Conservation (phyloP, 2,113 vertebrate species). For the Rhynchopsitta pachyrhyncha region DNA sequence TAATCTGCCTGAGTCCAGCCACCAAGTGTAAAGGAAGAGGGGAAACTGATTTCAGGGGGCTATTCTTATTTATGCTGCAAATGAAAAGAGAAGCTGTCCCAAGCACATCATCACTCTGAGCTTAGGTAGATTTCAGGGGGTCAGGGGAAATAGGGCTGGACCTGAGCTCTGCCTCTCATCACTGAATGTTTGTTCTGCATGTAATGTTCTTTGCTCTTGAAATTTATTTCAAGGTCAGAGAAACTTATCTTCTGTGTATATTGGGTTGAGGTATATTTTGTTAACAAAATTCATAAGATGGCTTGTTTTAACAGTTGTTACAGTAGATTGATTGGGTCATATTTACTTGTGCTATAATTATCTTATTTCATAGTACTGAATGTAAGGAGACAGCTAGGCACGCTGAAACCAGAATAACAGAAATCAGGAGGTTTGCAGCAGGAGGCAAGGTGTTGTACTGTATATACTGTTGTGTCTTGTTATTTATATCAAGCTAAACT, state of each 20-base stretch:
- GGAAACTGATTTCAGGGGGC: background rate
- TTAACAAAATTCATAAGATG: constrained; percentile 55
- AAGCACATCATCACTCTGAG: background rate
- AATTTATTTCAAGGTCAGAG: constrained; percentile 44
- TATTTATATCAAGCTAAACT: constrained; percentile 57
- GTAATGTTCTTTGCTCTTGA: background rate
- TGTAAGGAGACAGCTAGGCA: background rate
- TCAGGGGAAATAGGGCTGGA: background rate
- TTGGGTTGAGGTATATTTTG: constrained; percentile 37
- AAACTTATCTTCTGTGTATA: background rate
- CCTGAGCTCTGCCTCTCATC: background rate
- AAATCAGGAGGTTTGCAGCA: constrained; percentile 26
- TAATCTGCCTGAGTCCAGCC: background rate
- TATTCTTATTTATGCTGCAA: background rate
- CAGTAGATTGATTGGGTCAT: constrained; percentile 37
- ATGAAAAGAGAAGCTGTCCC: background rate
- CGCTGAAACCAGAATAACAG: constrained; percentile 42
- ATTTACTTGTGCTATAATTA: constrained; percentile 63
- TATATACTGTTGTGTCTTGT: constrained; percentile 20
- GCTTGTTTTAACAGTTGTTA: constrained; percentile 65
- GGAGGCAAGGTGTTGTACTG: constrained; percentile 16
- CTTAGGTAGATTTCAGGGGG: background rate
- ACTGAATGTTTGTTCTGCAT: background rate
- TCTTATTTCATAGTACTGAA: constrained; percentile 41
- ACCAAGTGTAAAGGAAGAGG: background rate